These are phyloP conservation scores for Arctopsyche grandis DNA, from an alignment of 1,140 invertebrate species.

Conservation along the genomic window DNA sequence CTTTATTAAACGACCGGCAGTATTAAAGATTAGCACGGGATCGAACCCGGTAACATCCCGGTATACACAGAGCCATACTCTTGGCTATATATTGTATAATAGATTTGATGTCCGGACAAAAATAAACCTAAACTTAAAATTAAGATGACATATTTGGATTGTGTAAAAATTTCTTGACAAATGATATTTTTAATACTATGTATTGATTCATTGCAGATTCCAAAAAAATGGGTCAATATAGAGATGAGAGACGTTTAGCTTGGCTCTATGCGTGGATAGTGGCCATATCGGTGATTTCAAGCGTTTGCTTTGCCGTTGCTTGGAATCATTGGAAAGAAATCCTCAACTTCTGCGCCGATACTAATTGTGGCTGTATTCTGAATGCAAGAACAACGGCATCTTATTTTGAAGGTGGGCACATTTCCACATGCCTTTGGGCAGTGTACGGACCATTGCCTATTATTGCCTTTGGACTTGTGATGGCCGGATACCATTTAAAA, in stretches of 20 bases:
- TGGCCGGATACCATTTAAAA: conserved; percentile 73
- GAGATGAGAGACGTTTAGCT: conserved; percentile 67
- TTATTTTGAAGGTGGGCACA: conserved; percentile 74
- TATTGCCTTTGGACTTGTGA: conserved; percentile 66
- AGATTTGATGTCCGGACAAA: too few relatives aligned
- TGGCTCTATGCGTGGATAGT: conserved; percentile 66
- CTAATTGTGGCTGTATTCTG: conserved; percentile 74
- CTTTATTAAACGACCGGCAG: too few relatives aligned
- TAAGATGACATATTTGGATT: too few relatives aligned
- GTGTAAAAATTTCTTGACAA: too few relatives aligned
- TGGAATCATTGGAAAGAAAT: conserved; percentile 75
- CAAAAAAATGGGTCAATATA: conserved; percentile 61
- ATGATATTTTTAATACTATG: too few relatives aligned
- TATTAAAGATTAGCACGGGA: too few relatives aligned
- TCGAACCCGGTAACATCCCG: too few relatives aligned
- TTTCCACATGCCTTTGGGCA: conserved; percentile 71
- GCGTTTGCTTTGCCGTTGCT: conserved; percentile 68
- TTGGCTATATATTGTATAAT: too few relatives aligned
- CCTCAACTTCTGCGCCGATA: conserved; percentile 69
- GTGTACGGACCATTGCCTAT: conserved; percentile 70
- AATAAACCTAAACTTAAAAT: too few relatives aligned
- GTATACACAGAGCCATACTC: too few relatives aligned
- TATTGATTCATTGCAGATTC: too few relatives aligned
- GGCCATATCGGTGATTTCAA: conserved; percentile 64
- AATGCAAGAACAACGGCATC: conserved; percentile 70